phyloP scores from a whole-genome alignment of 2,888 invertebrate species.

The Trachelus tabidus region DNA sequence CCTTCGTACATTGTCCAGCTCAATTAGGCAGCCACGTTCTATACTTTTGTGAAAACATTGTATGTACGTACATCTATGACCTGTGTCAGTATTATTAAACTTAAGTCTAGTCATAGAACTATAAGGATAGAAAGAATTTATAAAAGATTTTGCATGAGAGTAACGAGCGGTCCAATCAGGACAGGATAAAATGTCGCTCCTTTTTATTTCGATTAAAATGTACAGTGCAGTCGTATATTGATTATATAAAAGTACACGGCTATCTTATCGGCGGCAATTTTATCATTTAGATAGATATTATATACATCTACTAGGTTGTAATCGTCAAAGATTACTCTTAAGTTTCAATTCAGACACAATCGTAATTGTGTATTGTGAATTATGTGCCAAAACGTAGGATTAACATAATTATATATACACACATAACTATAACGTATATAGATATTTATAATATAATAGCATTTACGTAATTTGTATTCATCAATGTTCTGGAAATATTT shows the following conservation, averaged over 20 bases:
- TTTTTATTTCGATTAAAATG: not conserved
- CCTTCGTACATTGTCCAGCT: not conserved
- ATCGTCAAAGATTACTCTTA: slow-evolving; percentile 20
- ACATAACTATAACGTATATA: not conserved
- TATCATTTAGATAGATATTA: not conserved
- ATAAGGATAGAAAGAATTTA: slow-evolving; percentile 11
- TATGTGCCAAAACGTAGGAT: slow-evolving; percentile 62
- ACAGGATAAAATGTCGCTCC: not conserved
- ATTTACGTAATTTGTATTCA: not conserved
- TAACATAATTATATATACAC: slow-evolving; percentile 22
- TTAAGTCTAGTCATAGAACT: slow-evolving; percentile 15
- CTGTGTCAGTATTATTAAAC: slow-evolving; percentile 47
- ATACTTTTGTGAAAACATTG: slow-evolving; percentile 35
- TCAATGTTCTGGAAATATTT: not conserved
- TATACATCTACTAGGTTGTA: slow-evolving; percentile 4
- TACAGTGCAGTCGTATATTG: not conserved
- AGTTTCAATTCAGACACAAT: slow-evolving; percentile 42
- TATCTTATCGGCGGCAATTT: not conserved
- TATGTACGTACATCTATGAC: slow-evolving; percentile 40
- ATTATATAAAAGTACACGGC: not conserved
- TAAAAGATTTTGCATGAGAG: not conserved
- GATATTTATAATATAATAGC: not conserved
- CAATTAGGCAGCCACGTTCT: slow-evolving; percentile 16
- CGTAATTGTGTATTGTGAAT: slow-evolving; percentile 59
- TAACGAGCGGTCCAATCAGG: slow-evolving; percentile 1